Percentiles rank a stretch among this genome's conserved stretches.
Conservation (phyloP, 2,797 vertebrate species). For the Centropyge bicolor region DNA sequence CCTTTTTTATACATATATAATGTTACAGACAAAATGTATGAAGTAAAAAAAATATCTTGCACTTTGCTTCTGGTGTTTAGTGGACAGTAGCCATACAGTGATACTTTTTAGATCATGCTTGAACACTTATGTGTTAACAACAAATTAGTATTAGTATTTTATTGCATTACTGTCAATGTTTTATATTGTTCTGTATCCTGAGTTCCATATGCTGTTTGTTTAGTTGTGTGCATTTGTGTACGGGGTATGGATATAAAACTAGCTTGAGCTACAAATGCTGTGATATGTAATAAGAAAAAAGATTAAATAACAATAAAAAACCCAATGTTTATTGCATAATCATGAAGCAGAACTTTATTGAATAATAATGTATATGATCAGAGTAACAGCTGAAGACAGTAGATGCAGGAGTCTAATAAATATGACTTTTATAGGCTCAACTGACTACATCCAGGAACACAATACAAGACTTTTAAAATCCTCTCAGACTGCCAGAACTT, state of each 20-base stretch:
- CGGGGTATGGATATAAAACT: background rate
- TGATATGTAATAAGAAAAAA: background rate
- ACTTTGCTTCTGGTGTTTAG: background rate
- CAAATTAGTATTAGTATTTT: background rate
- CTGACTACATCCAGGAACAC: conserved; percentile 32
- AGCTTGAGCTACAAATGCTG: background rate
- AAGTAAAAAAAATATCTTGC: no score
- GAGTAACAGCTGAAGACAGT: conserved; percentile 29
- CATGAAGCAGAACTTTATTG: conserved; percentile 62
- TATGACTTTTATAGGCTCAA: background rate
- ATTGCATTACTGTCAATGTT: background rate
- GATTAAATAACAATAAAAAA: background rate
- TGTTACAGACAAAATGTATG: no score
- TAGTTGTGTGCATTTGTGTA: conserved; percentile 1
- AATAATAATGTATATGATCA: conserved; percentile 12
- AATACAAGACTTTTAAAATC: conserved; percentile 35
- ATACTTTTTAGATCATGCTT: background rate
- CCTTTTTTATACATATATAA: no score
- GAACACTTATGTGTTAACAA: background rate
- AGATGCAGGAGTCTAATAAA: conserved; percentile 27
- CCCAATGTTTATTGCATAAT: conserved; percentile 36
- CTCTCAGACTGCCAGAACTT: background rate
- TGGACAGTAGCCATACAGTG: background rate
- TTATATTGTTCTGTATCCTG: background rate
- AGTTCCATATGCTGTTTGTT: background rate